Conservation (phyloP, 2,797 vertebrate genomes). For the Scolopax rusticola region DNA sequence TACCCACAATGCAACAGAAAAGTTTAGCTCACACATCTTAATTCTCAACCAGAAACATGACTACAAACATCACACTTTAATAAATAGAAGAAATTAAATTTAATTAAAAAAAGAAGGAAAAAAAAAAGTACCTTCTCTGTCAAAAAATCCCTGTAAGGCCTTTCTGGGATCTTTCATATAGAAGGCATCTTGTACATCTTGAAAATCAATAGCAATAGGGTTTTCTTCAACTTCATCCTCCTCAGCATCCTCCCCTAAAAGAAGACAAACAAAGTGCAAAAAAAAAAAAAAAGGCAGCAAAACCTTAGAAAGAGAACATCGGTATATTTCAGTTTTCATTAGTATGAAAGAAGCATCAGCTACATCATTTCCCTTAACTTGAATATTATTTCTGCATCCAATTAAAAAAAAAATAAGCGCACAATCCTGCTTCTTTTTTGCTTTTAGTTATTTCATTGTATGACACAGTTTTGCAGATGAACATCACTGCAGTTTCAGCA, state of each 20-base stretch:
- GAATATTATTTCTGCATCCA: background rate
- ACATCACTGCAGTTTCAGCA: background rate
- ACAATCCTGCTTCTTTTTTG: background rate
- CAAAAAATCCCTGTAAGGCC: conserved; percentile 96
- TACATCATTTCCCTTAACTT: background rate
- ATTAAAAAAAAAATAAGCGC: fast-evolving
- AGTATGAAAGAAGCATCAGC: background rate
- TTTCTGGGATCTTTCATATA: conserved; percentile 98
- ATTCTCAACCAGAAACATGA: background rate
- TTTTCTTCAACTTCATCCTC: conserved; percentile 97
- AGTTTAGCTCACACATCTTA: background rate
- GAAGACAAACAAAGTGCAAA: background rate
- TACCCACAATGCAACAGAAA: background rate
- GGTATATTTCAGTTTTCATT: background rate
- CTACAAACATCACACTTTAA: background rate
- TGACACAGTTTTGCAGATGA: background rate
- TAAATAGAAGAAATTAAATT: background rate
- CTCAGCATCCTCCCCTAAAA: conserved; percentile 89
- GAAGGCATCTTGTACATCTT: conserved; percentile 94
- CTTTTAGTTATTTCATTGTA: background rate
- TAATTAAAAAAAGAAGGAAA: too few species aligned
- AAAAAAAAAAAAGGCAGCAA: background rate
- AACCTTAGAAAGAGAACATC: background rate
- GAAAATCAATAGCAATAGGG: conserved; percentile 95
- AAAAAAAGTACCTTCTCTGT: conserved; percentile 89